These are phyloP conservation scores for Ylistrum balloti DNA, from an alignment of 1,140 invertebrate species.

Conservation along the genomic window DNA sequence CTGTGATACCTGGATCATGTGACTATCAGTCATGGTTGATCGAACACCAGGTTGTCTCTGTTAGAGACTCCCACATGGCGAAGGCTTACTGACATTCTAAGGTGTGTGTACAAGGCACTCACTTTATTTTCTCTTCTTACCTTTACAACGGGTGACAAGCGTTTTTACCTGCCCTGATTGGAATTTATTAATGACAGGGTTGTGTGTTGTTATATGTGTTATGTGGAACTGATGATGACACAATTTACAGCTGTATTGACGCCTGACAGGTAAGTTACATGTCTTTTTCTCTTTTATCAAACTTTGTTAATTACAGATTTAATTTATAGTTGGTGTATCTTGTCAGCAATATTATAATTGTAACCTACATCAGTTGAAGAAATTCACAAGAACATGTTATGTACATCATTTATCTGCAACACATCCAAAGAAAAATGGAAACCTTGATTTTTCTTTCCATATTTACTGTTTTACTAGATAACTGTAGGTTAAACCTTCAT, in stretches of 20 bases:
- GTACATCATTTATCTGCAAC: background rate
- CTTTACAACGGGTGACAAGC: constrained; percentile 17
- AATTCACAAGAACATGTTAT: background rate
- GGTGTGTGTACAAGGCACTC: background rate
- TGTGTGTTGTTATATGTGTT: background rate
- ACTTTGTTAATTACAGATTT: background rate
- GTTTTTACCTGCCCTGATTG: constrained; percentile 4
- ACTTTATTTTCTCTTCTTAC: background rate
- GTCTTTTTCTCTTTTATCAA: background rate
- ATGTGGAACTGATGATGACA: background rate
- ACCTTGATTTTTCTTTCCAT: too few relatives aligned
- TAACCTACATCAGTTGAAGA: too few relatives aligned
- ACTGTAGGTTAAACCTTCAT: too few relatives aligned
- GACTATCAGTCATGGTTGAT: background rate
- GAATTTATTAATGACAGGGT: constrained; percentile 17
- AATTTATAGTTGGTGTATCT: background rate
- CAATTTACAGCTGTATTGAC: background rate
- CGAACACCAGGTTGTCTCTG: background rate
- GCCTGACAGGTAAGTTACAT: background rate
- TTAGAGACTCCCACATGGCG: background rate
- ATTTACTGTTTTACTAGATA: too few relatives aligned
- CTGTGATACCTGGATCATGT: background rate
- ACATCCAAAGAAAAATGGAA: too few relatives aligned
- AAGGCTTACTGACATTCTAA: background rate
- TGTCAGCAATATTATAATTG: background rate